Evolutionary conservation across 2,797 vertebrate genomes (phyloP).

Genomic region (Psittacula echo): DNA sequence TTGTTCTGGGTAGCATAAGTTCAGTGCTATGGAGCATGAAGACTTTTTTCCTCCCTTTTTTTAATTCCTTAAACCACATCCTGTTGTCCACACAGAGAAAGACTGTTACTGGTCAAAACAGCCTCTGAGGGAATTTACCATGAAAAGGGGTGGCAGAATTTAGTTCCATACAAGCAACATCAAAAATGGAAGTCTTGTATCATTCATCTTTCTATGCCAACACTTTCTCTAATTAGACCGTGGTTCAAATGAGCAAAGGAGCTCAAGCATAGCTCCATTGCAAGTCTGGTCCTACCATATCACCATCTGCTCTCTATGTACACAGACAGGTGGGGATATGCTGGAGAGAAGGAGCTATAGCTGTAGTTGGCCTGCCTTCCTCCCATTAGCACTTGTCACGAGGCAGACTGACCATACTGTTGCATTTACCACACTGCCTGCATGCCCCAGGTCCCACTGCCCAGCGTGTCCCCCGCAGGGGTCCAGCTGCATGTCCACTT

Average conservation of each 20-base stretch:
- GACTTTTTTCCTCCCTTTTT: not conserved
- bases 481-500: not conserved
- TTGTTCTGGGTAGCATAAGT: not conserved
- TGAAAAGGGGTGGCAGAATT: not conserved
- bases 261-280: constrained; percentile 15
- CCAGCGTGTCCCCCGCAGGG: not conserved
- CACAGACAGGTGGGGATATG: constrained; percentile 32
- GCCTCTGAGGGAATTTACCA: not conserved
- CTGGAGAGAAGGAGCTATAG: not conserved
- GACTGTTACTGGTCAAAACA: not conserved
- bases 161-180: not conserved
- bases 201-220: not conserved
- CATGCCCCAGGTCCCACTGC: not conserved
- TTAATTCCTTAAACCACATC: constrained; percentile 10
- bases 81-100: not conserved
- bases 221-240: constrained; percentile 35
- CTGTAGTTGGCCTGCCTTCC: not conserved
- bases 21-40: rapidly evolving
- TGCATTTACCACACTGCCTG: not conserved
- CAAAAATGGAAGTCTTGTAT: constrained; percentile 10
- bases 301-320: constrained; percentile 40
- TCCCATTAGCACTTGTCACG: rapidly evolving
- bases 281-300: constrained; percentile 17
- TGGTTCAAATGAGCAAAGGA: constrained; percentile 56
- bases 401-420: not conserved